phyloP scores from a whole-genome alignment of 2,888 invertebrate genomes.

The Brenthis hecate region DNA sequence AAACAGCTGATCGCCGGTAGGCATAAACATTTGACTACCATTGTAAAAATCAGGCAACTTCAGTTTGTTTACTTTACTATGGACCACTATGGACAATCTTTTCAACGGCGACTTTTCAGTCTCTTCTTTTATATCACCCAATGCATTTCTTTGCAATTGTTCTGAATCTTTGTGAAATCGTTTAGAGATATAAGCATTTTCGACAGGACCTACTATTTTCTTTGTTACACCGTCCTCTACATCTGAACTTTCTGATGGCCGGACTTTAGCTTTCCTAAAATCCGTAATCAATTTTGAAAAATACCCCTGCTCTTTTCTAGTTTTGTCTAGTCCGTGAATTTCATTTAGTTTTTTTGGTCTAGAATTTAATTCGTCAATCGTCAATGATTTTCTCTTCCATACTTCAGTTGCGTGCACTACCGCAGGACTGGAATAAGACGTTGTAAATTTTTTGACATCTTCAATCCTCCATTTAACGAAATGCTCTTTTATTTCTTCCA shows the following conservation, averaged over 20 bases:
- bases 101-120: constrained; percentile 40
- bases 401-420: constrained; percentile 50
- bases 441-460: constrained; percentile 57
- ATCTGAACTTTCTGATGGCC: constrained; percentile 40
- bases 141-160: constrained; percentile 44
- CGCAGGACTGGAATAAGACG: constrained; percentile 52
- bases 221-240: constrained; percentile 38
- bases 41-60: constrained; percentile 57
- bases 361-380: constrained; percentile 67
- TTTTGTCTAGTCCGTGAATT: constrained; percentile 15
- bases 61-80: constrained; percentile 55
- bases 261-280: constrained; percentile 61
- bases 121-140: constrained; percentile 38
- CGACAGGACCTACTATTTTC: constrained; percentile 41
- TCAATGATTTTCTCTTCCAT: constrained; percentile 67
- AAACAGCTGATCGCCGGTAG: constrained; percentile 67
- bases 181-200: constrained; percentile 46
- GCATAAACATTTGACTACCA: constrained; percentile 71
- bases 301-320: constrained; percentile 48
- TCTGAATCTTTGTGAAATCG: constrained; percentile 41
- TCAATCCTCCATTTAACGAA: constrained; percentile 59
- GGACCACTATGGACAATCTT: constrained; percentile 52
- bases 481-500: constrained; percentile 56
- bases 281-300: constrained; percentile 63
- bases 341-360: constrained; percentile 55